Conservation (phyloP, 2,888 invertebrate genomes). For the Drosophila ezoana region DNA sequence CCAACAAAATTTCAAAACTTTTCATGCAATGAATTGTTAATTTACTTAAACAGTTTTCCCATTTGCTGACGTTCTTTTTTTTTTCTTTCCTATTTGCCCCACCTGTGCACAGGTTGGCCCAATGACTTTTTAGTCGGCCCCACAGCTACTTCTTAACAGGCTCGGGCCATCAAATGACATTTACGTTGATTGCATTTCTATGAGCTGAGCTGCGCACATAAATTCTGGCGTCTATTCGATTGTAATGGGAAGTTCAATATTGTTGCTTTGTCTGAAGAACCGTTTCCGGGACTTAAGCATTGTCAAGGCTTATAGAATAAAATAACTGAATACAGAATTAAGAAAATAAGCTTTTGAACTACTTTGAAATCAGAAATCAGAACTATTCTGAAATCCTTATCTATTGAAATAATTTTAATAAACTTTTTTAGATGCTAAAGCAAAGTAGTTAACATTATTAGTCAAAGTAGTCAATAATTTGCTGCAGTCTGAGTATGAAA, state of each 20-base stretch:
- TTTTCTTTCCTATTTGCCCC: conserved; percentile 13
- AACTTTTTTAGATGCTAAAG: no score
- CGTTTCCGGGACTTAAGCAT: no score
- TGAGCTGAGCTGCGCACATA: conserved; percentile 14
- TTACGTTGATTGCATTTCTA: conserved; percentile 64
- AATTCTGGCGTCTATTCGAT: conserved; percentile 14
- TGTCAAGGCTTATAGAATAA: no score
- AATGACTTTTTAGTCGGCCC: conserved; percentile 45
- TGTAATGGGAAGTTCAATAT: neutral
- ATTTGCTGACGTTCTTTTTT: conserved; percentile 11
- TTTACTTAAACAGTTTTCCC: conserved; percentile 68
- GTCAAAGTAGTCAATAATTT: no score
- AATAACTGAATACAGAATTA: no score
- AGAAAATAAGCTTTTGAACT: no score
- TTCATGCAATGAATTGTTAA: conserved; percentile 75
- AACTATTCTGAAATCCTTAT: no score
- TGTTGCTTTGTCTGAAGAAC: no score
- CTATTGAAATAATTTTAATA: no score
- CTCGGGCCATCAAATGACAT: conserved; percentile 51
- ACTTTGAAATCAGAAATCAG: no score
- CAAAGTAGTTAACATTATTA: no score
- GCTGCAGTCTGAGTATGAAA: no score
- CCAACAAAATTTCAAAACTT: conserved; percentile 55
- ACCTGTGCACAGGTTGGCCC: conserved; percentile 9
- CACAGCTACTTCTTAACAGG: conserved; percentile 53